Evolutionary conservation across 2,797 vertebrate species (phyloP).

Genomic region (Malacoraja senta): DNA sequence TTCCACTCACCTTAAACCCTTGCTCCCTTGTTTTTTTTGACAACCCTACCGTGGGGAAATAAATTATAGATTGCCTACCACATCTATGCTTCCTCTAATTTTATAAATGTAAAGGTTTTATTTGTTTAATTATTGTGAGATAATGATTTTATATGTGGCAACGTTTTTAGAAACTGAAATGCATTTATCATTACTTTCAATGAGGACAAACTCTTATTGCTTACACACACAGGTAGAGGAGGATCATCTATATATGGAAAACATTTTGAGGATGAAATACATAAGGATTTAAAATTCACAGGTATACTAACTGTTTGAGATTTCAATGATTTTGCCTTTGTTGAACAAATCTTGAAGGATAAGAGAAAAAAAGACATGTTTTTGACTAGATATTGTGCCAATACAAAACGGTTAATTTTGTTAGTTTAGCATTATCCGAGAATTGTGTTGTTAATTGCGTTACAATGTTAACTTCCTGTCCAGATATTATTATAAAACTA

Average conservation of each 20-base stretch:
- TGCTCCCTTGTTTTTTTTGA: too few relatives aligned
- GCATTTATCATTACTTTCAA: background rate
- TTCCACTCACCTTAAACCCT: too few relatives aligned
- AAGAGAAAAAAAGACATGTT: background rate
- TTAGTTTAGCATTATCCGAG: background rate
- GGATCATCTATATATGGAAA: conserved; percentile 40
- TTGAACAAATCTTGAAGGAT: background rate
- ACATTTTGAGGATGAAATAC: conserved; percentile 39
- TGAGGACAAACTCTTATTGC: background rate
- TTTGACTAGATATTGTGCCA: background rate
- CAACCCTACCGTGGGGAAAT: too few relatives aligned
- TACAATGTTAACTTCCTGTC: background rate
- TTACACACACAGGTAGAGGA: conserved; percentile 25
- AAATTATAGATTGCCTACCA: too few relatives aligned
- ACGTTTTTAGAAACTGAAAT: background rate
- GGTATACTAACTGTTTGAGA: background rate
- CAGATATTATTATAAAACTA: background rate
- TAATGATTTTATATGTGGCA: background rate
- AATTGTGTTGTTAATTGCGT: background rate
- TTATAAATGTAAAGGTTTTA: background rate
- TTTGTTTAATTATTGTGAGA: background rate
- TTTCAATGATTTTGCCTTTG: background rate
- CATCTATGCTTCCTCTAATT: too few relatives aligned
- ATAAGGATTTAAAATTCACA: conserved; percentile 39
- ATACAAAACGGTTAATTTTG: background rate